A percentile compares a stretch with the other conserved stretches of the same genome.
phyloP scores from a whole-genome alignment of 1,140 invertebrate genomes.

The Pygmarrhopalites habei region DNA sequence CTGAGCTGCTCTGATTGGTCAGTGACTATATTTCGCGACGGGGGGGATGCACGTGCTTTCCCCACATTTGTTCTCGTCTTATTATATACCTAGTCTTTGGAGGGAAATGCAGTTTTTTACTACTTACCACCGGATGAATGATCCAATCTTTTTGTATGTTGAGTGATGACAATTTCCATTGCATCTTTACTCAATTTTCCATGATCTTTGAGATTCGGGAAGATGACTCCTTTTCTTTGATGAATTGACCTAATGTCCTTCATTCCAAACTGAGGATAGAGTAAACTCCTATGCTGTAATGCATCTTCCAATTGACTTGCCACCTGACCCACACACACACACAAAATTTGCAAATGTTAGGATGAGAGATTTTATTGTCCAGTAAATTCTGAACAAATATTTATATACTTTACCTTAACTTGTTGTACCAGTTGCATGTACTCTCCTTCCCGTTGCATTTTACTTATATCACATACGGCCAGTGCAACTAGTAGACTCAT shows the following conservation, averaged over 20 bases:
- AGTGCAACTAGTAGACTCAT: slow-evolving; percentile 38
- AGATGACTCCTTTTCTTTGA: slow-evolving; percentile 39
- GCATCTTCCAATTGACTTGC: slow-evolving; percentile 39
- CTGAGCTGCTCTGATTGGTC: no score
- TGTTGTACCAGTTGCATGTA: slow-evolving; percentile 40
- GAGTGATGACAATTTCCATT: slow-evolving; percentile 38
- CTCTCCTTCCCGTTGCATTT: slow-evolving; percentile 38
- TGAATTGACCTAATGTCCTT: slow-evolving; percentile 32
- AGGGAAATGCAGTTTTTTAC: no score
- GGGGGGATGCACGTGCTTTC: no score
- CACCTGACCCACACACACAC: slow-evolving; percentile 22
- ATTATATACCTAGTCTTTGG: no score
- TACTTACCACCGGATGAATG: slow-evolving; percentile 8
- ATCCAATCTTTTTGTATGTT: slow-evolving; percentile 34
- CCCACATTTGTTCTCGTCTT: no score
- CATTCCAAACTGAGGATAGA: slow-evolving; percentile 39
- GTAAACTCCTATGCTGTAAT: slow-evolving; percentile 34
- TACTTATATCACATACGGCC: slow-evolving; percentile 38
- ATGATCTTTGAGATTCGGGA: slow-evolving; percentile 40
- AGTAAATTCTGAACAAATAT: background rate
- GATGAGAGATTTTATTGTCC: background rate
- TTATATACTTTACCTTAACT: slow-evolving; percentile 22
- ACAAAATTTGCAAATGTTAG: slow-evolving; percentile 1
- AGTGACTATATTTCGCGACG: no score
- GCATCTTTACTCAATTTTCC: slow-evolving; percentile 40